phyloP scores from a whole-genome alignment of 2,888 invertebrate species.

The Scotopteryx bipunctaria region DNA sequence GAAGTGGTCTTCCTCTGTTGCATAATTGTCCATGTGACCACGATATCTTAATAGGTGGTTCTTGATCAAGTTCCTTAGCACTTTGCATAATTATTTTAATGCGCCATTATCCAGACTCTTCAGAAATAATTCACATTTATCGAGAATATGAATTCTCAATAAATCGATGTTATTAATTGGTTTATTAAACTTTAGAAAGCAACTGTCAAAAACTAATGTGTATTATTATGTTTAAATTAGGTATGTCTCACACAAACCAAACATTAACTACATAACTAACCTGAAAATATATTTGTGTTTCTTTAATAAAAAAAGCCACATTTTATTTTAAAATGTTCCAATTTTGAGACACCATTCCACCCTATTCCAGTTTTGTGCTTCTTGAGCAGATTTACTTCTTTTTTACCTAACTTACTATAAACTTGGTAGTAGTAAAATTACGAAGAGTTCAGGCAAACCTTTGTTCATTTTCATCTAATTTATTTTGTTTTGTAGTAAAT shows the following conservation, averaged over 20 bases:
- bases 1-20: conserved; percentile 59
- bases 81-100: conserved; percentile 74
- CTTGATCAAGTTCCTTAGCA: conserved; percentile 68
- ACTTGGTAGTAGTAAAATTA: conserved; percentile 20
- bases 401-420: conserved; percentile 8
- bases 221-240: too few relatives aligned
- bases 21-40: conserved; percentile 74
- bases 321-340: too few relatives aligned
- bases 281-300: too few relatives aligned
- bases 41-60: conserved; percentile 80
- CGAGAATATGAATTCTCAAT: too few relatives aligned
- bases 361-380: not conserved
- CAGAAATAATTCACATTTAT: not conserved
- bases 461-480: conserved; percentile 30
- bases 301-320: too few relatives aligned
- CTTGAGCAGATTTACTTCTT: not conserved
- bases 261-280: too few relatives aligned
- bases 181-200: too few relatives aligned
- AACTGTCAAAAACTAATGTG: too few relatives aligned
- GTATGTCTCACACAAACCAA: too few relatives aligned
- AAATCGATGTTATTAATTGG: too few relatives aligned
- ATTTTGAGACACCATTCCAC: too few relatives aligned
- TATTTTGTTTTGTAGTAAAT: conserved; percentile 20
- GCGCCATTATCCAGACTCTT: conserved; percentile 28
- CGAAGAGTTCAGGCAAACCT: conserved; percentile 22